Evolutionary conservation across 1,140 invertebrate genomes (phyloP), one percentile per base, ranked within the genome.

Genomic region (Macrotrachela quadricornifera): DNA sequence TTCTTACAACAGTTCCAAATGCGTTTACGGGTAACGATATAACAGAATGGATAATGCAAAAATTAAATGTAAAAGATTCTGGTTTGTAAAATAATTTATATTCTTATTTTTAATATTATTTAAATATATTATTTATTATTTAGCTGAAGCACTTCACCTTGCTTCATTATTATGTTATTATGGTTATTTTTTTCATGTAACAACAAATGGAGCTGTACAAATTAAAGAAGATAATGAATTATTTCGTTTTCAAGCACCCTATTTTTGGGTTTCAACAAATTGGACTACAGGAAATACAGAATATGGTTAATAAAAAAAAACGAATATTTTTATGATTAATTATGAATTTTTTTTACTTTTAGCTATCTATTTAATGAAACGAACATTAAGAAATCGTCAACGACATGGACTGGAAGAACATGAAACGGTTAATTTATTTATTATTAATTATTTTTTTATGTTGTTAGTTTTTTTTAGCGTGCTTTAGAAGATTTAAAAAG

Each of bases 221-320:
- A 45, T 54, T 12, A 47, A 54, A 43, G 45, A 42, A 44, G 52
- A 54, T 16, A 21, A 45, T 41, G 52, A 54, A 37, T 17, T 54
- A 12, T 54, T 47, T 37, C 42, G 52, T 18, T 54, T 54, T 54
- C 52, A 54, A 48, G 52, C 52, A 18, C 52, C 52, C 14, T 54
- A 54, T 38, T 54, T 36, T 45, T 54, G 52, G 52, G 38, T 54
- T 13, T 49, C 53, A 16, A 49, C 47, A 16, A 54, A 54, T 49
- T 49, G 53, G 46, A 48, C 42, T 40, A 45, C 43, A 36, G 43
- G 41, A 12, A 13, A 48, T 11, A 54, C 30, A 12, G 53, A 54
- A 39, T 54, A 54, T 42, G 51, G 51, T 54, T 37, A n/a, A n/a
- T n/a, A n/a, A n/a, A n/a, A n/a, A n/a, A n/a, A n/a, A n/a, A 18